These are phyloP conservation scores for Sinella curviseta DNA, from an alignment of 1,140 invertebrate species.

Conservation along the genomic window DNA sequence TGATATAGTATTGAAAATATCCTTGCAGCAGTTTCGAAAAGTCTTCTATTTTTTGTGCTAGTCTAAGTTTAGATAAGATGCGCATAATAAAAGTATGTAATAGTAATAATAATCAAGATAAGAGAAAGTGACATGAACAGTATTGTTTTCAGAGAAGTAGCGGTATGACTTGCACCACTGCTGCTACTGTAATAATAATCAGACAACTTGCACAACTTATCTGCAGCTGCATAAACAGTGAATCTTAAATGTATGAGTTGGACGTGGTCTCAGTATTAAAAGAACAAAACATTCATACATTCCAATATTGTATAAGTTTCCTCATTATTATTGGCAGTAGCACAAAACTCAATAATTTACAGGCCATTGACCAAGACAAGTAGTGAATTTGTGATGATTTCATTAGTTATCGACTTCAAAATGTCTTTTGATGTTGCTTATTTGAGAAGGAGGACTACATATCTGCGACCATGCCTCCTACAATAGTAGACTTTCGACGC, in stretches of 20 bases:
- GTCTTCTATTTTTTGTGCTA: too few species aligned
- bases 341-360: conserved; percentile 19
- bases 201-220: too few species aligned
- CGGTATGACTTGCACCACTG: too few species aligned
- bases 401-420: conserved; percentile 13
- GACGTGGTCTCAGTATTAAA: background rate
- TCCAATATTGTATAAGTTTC: background rate
- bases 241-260: background rate
- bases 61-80: too few species aligned
- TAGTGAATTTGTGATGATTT: conserved; percentile 16
- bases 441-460: background rate
- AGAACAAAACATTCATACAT: background rate
- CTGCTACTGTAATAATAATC: too few species aligned
- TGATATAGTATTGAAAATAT: background rate
- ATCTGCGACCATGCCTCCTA: background rate
- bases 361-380: conserved; percentile 10
- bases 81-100: too few species aligned
- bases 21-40: background rate
- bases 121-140: too few species aligned
- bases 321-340: conserved; percentile 6
- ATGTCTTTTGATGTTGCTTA: background rate
- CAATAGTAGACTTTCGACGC: background rate
- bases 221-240: too few species aligned
- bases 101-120: too few species aligned
- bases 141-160: too few species aligned